A percentile compares a stretch with the other conserved stretches of the same genome.
Evolutionary conservation across 2,797 vertebrate genomes (phyloP).

Genomic region (Characodon lateralis): DNA sequence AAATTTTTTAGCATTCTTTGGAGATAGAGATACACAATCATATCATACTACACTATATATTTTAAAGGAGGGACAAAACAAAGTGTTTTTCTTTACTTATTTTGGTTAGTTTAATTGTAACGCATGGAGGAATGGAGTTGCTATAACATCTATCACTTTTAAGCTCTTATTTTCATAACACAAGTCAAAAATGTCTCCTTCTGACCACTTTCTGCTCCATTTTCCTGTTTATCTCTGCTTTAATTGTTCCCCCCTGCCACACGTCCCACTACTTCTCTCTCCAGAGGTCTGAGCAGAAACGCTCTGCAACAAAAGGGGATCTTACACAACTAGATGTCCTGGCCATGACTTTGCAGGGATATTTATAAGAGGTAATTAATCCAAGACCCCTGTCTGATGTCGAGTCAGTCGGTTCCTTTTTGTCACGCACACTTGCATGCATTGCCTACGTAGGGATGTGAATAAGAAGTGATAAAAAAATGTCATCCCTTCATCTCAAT

Average conservation of each 20-base stretch:
- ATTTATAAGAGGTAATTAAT: conserved; percentile 83
- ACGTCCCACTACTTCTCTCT: conserved; percentile 25
- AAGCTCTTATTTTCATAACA: conserved; percentile 26
- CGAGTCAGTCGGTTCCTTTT: conserved; percentile 56
- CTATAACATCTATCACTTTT: neutral
- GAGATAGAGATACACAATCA: conserved; percentile 24
- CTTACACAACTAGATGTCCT: conserved; percentile 69
- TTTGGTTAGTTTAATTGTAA: neutral
- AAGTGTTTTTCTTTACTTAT: neutral
- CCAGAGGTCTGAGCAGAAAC: conserved; percentile 65
- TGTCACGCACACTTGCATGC: conserved; percentile 54
- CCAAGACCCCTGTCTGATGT: conserved; percentile 65
- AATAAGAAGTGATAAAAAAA: conserved; percentile 21
- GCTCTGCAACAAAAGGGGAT: conserved; percentile 61
- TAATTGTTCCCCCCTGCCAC: neutral
- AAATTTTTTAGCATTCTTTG: neutral
- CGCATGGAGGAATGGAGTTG: neutral
- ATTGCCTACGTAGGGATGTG: conserved; percentile 52
- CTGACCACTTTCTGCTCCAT: conserved; percentile 20
- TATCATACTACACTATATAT: conserved; percentile 22
- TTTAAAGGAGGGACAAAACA: neutral
- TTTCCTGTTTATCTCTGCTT: conserved; percentile 22
- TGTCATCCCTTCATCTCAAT: neutral
- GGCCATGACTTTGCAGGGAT: conserved; percentile 63
- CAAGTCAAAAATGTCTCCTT: conserved; percentile 22